Base-by-base conservation (phyloP, 2,888 invertebrate species). In the Spialia ferax region DNA sequence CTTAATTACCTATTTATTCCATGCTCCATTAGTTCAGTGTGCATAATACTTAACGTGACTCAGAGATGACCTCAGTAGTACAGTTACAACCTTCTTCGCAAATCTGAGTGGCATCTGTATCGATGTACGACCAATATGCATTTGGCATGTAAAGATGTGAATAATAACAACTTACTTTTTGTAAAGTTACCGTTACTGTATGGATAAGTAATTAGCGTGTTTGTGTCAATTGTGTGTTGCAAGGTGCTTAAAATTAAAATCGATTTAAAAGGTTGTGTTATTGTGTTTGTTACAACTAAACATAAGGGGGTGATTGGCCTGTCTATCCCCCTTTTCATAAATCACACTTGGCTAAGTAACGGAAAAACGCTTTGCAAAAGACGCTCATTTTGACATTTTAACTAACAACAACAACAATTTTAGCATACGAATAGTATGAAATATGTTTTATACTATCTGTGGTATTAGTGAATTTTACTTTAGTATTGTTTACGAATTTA, bases 31-130 rank as follows among this genome's bases (percentile, higher is more conserved):
- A 20, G 26, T 42, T 54, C 48, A 29, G 38, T 70, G 62, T 62
- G 70, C 23, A 52, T 63, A 57, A 60, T 60, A 35, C 59, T 68
- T 54, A 60, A 60, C 22, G 54, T 88, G 87, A 86, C 75, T 86
- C 85, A 83, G 74, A 74, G 70, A 73, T 85, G 85, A 86, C 85
- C 85, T 88, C 85, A 87, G 80, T 35, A 56, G 69, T 82, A 88
- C 87, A 82, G 88, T 89, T 87, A 85, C 83, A 85, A 85, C 84
- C 85, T 87, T 85, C 86, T 82, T 75, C 83, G 78, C 79, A 79
- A 64, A 77, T 70, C 65, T 71, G 70, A 70, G 64, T 63, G 63
- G 68, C 59, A 29, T 62, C 60, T 69, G 66, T 65, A 0, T 32
- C 18, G 18, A 42, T 42, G 42, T 42, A 42, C 8, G 42, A 26